Evolutionary conservation across 2,888 invertebrate genomes (phyloP).

Genomic region (Tenodera sinensis): DNA sequence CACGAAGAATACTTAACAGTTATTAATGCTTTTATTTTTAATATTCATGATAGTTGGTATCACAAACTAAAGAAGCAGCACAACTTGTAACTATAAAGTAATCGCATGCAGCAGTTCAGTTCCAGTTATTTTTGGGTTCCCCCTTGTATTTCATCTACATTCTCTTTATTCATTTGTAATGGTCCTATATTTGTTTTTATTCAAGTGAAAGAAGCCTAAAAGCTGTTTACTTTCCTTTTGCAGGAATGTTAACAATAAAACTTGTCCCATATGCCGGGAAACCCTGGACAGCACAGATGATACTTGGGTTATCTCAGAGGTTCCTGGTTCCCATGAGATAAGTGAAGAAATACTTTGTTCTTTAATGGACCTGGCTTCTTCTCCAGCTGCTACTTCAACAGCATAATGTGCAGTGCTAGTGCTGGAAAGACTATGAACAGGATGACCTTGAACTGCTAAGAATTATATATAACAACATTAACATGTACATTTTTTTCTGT

Average conservation of each 20-base stretch:
- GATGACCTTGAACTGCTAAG: not conserved
- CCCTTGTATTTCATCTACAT: too few species aligned
- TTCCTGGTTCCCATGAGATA: conserved; percentile 57
- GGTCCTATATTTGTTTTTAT: not conserved
- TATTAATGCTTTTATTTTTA: too few species aligned
- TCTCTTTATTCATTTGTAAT: too few species aligned
- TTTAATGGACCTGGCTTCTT: conserved; percentile 42
- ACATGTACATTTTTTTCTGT: not conserved
- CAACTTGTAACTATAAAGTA: too few species aligned
- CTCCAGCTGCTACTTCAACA: not conserved
- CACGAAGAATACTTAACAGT: too few species aligned
- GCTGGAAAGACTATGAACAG: not conserved
- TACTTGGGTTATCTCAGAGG: conserved; percentile 61
- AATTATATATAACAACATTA: not conserved
- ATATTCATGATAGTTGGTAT: too few species aligned
- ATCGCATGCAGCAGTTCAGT: too few species aligned
- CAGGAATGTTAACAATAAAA: conserved; percentile 66
- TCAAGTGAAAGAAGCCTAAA: not conserved
- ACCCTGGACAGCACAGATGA: conserved; percentile 60
- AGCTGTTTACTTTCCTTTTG: conserved; percentile 33
- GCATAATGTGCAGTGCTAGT: not conserved
- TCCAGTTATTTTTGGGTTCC: too few species aligned
- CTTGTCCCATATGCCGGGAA: conserved; percentile 67
- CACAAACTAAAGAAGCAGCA: too few species aligned
- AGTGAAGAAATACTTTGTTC: conserved; percentile 51